phyloP scores from a whole-genome alignment of 2,113 vertebrate genomes.

The Etheostoma spectabile region DNA sequence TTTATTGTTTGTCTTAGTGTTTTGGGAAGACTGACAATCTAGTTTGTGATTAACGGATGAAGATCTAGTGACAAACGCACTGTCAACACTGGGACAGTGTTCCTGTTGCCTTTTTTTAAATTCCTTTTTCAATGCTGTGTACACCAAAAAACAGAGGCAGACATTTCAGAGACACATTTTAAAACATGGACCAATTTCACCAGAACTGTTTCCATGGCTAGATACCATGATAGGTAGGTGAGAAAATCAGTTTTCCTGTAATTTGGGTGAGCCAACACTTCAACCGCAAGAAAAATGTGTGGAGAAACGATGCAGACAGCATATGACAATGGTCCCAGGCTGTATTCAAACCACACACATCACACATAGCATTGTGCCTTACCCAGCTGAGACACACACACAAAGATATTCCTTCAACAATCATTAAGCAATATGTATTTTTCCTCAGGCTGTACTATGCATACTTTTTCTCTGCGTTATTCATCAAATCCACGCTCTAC shows the following conservation, averaged over 20 bases:
- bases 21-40: background rate
- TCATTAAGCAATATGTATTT: background rate
- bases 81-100: too few species aligned
- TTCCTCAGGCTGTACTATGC: constrained; percentile 1
- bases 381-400: constrained; percentile 20
- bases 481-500: background rate
- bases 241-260: background rate
- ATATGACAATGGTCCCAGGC: constrained; percentile 23
- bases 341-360: constrained; percentile 1
- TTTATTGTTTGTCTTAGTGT: background rate
- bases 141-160: background rate
- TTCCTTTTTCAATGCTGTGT: background rate
- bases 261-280: background rate
- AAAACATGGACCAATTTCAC: background rate
- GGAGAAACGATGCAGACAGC: background rate
- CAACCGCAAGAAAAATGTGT: background rate
- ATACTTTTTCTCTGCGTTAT: background rate
- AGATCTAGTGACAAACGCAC: background rate
- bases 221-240: background rate
- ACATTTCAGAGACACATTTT: background rate
- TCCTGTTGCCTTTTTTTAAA: background rate
- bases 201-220: background rate
- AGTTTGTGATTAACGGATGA: background rate
- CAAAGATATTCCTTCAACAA: constrained; percentile 16
- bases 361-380: background rate